Evolutionary conservation across 2,113 vertebrate genomes (phyloP), one percentile per base, ranked within the genome.

Genomic region (Ctenodactylus gundi): DNA sequence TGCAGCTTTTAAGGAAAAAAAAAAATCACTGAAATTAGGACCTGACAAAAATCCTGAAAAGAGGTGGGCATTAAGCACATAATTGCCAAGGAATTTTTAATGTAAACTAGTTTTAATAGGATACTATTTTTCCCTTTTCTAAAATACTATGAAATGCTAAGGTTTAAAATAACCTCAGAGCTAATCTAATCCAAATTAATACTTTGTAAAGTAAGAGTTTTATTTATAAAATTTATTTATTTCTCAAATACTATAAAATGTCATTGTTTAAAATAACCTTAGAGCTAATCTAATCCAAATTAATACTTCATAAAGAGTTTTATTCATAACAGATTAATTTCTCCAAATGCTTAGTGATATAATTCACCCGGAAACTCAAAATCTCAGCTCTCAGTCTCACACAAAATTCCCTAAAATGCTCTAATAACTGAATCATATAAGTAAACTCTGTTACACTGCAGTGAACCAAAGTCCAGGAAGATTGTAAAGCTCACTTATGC

Each of bases 121-220:
- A 65, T 60, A 53, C 9, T 44, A 4, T 55, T 92, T 94, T 89
- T 76, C 36, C 41, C 36, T 34, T 36, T 49, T 93, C 13, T 53
- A 60, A 87, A 7, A 11, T 82, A 80, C 51, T 83, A 95, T 58
- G 29, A 60, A 82, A 88, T 6, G 25, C 49, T 90, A 21, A 87
- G 88, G 23, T 90, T 94, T 29, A 87, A 58, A 83, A 64, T 88
- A 70, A 90, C 82, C 51, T 94, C 27, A 51, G 6, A 86, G 7
- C 78, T 93, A 86, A 57, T 80, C 39, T 90, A 81, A 91, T 34
- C n/a, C 7, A 90, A 53, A 93, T 72, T 3, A 88, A 58, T 64
- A 80, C 20, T 21, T 86, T 46, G 53, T 6, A 95, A 77, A 70
- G n/a, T n/a, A n/a, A n/a, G n/a, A n/a, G n/a, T n/a, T n/a, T n/a